Conservation (phyloP, 2,888 invertebrate species). For the Orthonychiurus folsomi region DNA sequence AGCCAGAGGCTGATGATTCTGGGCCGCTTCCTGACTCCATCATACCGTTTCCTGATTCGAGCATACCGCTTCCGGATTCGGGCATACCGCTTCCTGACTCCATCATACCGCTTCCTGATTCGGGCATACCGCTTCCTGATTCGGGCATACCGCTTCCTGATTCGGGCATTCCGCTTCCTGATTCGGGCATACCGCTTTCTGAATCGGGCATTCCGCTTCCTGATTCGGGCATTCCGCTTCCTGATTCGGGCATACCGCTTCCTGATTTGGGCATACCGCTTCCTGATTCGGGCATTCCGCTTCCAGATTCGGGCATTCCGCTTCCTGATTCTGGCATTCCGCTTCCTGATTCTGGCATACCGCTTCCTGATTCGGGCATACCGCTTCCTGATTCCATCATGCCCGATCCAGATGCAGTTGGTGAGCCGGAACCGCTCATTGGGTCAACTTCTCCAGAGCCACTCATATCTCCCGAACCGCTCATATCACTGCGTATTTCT, state of each 20-base stretch:
- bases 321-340: no score
- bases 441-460: constrained; percentile 15
- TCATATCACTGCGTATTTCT: not conserved
- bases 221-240: no score
- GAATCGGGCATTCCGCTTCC: not conserved
- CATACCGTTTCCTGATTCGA: no score
- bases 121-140: constrained; percentile 12
- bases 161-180: constrained; percentile 10
- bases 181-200: not conserved
- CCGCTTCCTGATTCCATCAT: constrained; percentile 6
- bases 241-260: no score
- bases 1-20: no score
- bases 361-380: not conserved
- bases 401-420: not conserved
- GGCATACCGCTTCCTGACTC: not conserved
- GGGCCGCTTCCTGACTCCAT: no score
- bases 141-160: constrained; percentile 10
- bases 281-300: not conserved
- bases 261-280: no score
- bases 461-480: constrained; percentile 5
- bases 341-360: constrained; percentile 10
- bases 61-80: not conserved
- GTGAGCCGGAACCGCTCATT: constrained; percentile 2
- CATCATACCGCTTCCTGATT: no score
- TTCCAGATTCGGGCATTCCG: not conserved